phyloP scores from a whole-genome alignment of 2,797 vertebrate species.

The Sebastes oblongus region DNA sequence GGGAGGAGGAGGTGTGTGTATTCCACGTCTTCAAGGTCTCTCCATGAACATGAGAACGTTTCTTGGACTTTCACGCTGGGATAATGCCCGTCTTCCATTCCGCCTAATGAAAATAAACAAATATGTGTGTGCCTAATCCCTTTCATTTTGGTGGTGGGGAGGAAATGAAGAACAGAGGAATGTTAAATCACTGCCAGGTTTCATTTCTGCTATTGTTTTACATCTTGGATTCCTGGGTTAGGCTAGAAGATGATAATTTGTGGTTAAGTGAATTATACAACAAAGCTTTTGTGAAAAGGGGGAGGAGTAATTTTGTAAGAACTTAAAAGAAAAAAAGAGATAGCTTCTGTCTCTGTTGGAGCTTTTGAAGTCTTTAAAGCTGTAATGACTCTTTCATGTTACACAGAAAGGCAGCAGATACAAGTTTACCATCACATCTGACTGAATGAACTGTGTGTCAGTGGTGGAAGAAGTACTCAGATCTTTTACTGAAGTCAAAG shows the following conservation, averaged over 20 bases:
- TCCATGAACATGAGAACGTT: conserved; percentile 10
- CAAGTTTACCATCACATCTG: conserved; percentile 48
- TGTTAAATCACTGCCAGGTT: conserved; percentile 32
- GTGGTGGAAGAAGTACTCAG: not conserved
- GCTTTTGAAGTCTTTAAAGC: conserved; percentile 65
- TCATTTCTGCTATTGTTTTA: conserved; percentile 28
- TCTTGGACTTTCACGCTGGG: conserved; percentile 43
- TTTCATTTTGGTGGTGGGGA: conserved; percentile 36
- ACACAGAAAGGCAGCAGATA: conserved; percentile 32
- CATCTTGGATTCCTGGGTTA: conserved; percentile 23
- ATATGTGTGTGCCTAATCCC: conserved; percentile 40
- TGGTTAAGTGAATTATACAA: conserved; percentile 60
- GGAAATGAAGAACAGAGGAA: conserved; percentile 28
- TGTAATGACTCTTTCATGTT: conserved; percentile 65
- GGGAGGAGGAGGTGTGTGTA: not conserved
- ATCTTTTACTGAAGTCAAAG: no score
- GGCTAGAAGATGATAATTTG: conserved; percentile 42
- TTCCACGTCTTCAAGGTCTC: conserved; percentile 38
- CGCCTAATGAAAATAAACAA: conserved; percentile 60
- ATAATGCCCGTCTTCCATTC: conserved; percentile 17
- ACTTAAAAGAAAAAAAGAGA: conserved; percentile 44
- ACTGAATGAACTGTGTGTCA: not conserved
- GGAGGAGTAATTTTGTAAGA: conserved; percentile 49
- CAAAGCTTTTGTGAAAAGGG: conserved; percentile 43
- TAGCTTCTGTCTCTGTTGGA: conserved; percentile 56